Conservation (phyloP, 2,797 vertebrate genomes). For the Pseudochromis fuscus region DNA sequence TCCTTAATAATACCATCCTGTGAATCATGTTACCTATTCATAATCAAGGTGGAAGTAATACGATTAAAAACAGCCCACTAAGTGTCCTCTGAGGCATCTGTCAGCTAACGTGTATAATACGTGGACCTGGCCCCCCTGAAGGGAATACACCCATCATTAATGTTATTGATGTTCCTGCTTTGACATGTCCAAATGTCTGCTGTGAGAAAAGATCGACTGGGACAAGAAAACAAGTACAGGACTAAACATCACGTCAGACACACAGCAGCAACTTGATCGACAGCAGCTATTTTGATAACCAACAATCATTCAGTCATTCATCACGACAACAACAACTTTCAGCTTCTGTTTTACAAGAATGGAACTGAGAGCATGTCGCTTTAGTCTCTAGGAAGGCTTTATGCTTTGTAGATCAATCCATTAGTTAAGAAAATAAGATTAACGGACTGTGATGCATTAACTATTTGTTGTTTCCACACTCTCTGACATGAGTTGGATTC, state of each 20-base stretch:
- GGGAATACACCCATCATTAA: background rate
- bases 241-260: background rate
- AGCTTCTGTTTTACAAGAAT: no score
- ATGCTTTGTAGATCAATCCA: background rate
- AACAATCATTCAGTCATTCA: no score
- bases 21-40: background rate
- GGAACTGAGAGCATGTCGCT: no score
- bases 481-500: conserved; percentile 17
- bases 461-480: conserved; percentile 28
- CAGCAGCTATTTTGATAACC: background rate
- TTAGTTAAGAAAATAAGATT: background rate
- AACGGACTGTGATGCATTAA: conserved; percentile 1
- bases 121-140: conserved; percentile 2
- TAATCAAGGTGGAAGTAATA: background rate
- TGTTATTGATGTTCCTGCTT: conserved; percentile 16
- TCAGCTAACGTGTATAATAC: conserved; percentile 3
- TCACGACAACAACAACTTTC: no score
- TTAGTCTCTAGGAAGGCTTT: no score
- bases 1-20: background rate
- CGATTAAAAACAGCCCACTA: background rate
- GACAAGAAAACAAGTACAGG: background rate
- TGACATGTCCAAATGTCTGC: conserved; percentile 15
- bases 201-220: background rate
- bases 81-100: background rate
- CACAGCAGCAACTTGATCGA: background rate